Evolutionary conservation across 1,140 invertebrate species (phyloP).

Genomic region (Subanguina moxae): DNA sequence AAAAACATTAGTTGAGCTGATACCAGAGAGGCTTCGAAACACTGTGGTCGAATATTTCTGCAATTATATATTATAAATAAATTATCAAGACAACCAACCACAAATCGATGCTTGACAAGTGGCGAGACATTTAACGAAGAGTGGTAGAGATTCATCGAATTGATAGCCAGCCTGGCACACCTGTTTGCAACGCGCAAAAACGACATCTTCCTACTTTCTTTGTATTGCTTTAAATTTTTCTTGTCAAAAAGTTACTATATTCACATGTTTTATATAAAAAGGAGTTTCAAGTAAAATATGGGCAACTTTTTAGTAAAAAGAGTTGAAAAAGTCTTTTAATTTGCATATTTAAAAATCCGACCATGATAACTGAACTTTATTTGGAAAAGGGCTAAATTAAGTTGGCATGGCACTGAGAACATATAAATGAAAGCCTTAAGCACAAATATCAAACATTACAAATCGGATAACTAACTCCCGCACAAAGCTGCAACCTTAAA

Average conservation of each 20-base stretch:
- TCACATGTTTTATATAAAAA: no score
- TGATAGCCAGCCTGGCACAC: no score
- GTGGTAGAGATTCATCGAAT: not conserved
- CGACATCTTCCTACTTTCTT: no score
- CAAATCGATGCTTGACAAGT: not conserved
- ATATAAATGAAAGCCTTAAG: not conserved
- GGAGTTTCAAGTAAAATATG: not conserved
- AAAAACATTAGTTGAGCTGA: slow-evolving; percentile 9
- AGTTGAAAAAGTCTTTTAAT: no score
- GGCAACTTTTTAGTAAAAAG: not conserved
- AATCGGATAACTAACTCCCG: no score
- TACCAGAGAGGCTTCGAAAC: not conserved
- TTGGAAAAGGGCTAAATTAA: not conserved
- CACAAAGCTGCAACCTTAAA: no score
- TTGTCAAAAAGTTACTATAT: no score
- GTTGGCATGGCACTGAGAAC: not conserved
- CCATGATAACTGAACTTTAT: not conserved
- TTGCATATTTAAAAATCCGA: not conserved
- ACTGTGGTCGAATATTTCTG: not conserved
- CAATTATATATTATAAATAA: slow-evolving; percentile 4
- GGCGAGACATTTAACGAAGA: not conserved
- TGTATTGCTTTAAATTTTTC: no score
- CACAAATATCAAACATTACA: not conserved
- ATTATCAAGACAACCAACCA: not conserved
- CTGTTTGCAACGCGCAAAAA: no score